These are phyloP conservation scores for Eubasilissa splendida DNA, from an alignment of 2,888 invertebrate genomes.

Conservation along the genomic window DNA sequence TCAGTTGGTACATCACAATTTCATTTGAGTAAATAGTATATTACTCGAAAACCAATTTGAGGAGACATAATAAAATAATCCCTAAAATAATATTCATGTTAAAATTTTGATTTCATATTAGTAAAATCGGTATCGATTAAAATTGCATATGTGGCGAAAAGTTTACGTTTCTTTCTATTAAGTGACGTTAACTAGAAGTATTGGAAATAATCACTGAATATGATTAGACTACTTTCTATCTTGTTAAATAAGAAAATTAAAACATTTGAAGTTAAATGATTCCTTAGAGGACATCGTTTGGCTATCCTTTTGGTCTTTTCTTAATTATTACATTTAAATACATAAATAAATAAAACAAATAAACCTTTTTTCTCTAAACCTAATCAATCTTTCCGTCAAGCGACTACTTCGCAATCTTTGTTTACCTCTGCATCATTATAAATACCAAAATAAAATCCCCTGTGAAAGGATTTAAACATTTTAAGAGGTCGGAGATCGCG, in stretches of 20 bases:
- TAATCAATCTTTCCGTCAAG: conserved; percentile 5
- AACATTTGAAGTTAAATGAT: background rate
- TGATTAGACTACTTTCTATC: too few species aligned
- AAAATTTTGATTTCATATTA: too few species aligned
- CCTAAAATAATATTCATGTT: too few species aligned
- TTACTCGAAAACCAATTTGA: too few species aligned
- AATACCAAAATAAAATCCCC: background rate
- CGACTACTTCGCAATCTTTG: background rate
- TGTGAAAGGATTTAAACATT: too few species aligned
- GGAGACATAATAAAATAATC: background rate
- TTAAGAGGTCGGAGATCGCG: too few species aligned
- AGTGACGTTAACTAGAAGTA: too few species aligned
- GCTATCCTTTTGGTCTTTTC: conserved; percentile 43
- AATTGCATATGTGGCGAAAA: too few species aligned
- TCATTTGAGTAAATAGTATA: background rate
- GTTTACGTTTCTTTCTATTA: too few species aligned
- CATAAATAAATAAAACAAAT: background rate
- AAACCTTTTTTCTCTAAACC: background rate
- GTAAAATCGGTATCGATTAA: too few species aligned
- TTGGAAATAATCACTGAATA: too few species aligned
- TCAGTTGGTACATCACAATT: conserved; percentile 59
- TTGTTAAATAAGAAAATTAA: too few species aligned
- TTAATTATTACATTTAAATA: conserved; percentile 11
- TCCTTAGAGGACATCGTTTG: conserved; percentile 26
- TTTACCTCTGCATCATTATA: conserved; percentile 14